Percentiles rank a stretch among this genome's conserved stretches.
Evolutionary conservation across 2,888 invertebrate genomes (phyloP).

Genomic region (Sthenelais limicola): DNA sequence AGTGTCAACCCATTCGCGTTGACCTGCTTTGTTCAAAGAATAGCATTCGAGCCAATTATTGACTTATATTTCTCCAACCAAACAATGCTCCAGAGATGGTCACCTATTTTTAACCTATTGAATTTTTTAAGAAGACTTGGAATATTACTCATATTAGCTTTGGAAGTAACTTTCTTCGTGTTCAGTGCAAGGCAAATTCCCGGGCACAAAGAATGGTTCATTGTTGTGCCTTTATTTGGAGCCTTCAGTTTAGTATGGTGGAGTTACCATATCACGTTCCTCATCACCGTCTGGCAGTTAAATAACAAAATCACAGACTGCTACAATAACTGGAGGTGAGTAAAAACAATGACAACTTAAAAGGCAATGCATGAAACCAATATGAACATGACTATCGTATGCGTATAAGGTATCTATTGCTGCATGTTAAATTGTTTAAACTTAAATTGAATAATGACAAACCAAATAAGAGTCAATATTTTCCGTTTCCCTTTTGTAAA

Average conservation of each 20-base stretch:
- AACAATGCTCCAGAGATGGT: slow-evolving; percentile 69
- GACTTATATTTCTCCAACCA: slow-evolving; percentile 65
- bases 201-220: slow-evolving; percentile 72
- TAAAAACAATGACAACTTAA: too few relatives aligned
- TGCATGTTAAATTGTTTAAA: too few relatives aligned
- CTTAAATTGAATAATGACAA: too few relatives aligned
- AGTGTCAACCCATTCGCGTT: slow-evolving; percentile 62
- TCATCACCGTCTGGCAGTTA: slow-evolving; percentile 67
- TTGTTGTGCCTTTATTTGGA: slow-evolving; percentile 70
- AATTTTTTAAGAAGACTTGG: slow-evolving; percentile 56
- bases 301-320: slow-evolving; percentile 68
- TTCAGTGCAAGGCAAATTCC: slow-evolving; percentile 60
- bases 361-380: too few relatives aligned
- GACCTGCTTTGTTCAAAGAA: slow-evolving; percentile 63
- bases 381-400: too few relatives aligned
- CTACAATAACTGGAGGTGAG: slow-evolving; percentile 52
- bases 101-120: slow-evolving; percentile 58
- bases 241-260: slow-evolving; percentile 65
- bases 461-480: too few relatives aligned
- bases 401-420: too few relatives aligned
- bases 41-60: slow-evolving; percentile 61
- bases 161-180: slow-evolving; percentile 58
- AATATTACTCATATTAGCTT: slow-evolving; percentile 55
- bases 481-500: too few relatives aligned
- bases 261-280: slow-evolving; percentile 64